Evolutionary conservation across 1,140 invertebrate genomes (phyloP).

Genomic region (Medauroidea extradentata): DNA sequence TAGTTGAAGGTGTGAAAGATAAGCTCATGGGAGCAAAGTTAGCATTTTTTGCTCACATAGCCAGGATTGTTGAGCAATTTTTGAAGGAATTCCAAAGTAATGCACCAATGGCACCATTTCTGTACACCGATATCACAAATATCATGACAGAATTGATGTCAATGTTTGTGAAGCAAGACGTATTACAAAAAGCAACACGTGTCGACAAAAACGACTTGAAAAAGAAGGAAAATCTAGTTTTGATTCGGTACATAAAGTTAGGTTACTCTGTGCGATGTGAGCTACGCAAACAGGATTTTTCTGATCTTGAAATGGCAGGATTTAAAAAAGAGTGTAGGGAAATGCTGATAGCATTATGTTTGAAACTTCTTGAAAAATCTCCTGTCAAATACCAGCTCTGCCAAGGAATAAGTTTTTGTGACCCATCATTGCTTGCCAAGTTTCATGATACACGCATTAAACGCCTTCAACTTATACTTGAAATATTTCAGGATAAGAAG

Average conservation of each 20-base stretch:
- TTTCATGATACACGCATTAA: not conserved
- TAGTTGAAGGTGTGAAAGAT: slow-evolving; percentile 7
- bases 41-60: slow-evolving; percentile 1
- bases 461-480: not conserved
- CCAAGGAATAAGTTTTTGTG: slow-evolving; percentile 8
- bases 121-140: slow-evolving; percentile 2
- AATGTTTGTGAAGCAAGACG: slow-evolving; percentile 7
- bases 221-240: no score
- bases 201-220: not conserved
- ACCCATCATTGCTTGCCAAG: slow-evolving; percentile 2
- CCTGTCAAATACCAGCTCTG: slow-evolving; percentile 2
- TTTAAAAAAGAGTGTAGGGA: slow-evolving; percentile 13
- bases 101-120: slow-evolving; percentile 16
- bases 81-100: slow-evolving; percentile 20
- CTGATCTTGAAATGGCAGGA: slow-evolving; percentile 8
- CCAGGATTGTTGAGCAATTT: slow-evolving; percentile 20
- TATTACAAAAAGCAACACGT: slow-evolving; percentile 1
- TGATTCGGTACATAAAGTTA: no score
- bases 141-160: slow-evolving; percentile 7
- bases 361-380: slow-evolving; percentile 8
- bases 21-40: slow-evolving; percentile 3
- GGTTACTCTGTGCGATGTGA: no score
- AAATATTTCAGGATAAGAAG: not conserved
- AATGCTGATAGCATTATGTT: slow-evolving; percentile 1
- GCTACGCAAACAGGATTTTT: not conserved